A percentile compares a stretch with the other conserved stretches of the same genome.
phyloP scores from a whole-genome alignment of 1,140 invertebrate genomes.

The Hypsibius dujardini region DNA sequence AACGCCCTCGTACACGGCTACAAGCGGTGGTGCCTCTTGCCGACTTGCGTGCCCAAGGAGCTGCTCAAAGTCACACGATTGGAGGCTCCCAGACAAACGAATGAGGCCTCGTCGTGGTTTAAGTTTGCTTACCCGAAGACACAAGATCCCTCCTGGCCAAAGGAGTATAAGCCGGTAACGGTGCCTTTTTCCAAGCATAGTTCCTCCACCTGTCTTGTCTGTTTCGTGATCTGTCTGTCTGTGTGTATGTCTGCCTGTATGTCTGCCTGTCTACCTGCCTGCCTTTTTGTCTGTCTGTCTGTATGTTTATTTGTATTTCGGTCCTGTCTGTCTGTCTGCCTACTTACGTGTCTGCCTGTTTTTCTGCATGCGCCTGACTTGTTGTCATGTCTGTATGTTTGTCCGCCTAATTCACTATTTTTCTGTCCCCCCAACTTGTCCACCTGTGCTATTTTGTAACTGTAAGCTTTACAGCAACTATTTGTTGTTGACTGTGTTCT shows the following conservation, averaged over 20 bases:
- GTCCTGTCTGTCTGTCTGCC: too few species aligned
- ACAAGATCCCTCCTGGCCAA: slow-evolving; percentile 67
- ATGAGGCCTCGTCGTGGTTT: slow-evolving; percentile 98
- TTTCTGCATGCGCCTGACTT: too few species aligned
- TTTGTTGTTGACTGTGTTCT: too few species aligned
- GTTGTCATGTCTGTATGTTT: too few species aligned
- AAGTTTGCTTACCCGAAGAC: slow-evolving; percentile 86
- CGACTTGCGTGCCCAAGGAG: slow-evolving; percentile 85
- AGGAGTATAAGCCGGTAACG: slow-evolving; percentile 62
- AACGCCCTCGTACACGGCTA: slow-evolving; percentile 86
- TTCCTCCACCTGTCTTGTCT: not conserved
- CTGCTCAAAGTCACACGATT: slow-evolving; percentile 69
- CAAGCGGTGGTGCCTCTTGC: slow-evolving; percentile 97
- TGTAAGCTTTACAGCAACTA: too few species aligned
- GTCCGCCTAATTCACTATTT: too few species aligned
- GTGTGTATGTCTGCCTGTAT: slow-evolving; percentile 15
- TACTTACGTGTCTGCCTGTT: too few species aligned
- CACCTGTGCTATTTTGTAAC: too few species aligned
- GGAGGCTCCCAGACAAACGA: slow-evolving; percentile 82
- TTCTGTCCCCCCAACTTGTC: too few species aligned
- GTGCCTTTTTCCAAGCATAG: too few species aligned
- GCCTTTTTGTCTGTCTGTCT: slow-evolving; percentile 11
- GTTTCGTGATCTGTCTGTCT: slow-evolving; percentile 16
- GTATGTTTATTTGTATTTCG: too few species aligned
- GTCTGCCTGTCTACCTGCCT: not conserved